phyloP scores from a whole-genome alignment of 1,140 invertebrate species.

The Panulirus ornatus region DNA sequence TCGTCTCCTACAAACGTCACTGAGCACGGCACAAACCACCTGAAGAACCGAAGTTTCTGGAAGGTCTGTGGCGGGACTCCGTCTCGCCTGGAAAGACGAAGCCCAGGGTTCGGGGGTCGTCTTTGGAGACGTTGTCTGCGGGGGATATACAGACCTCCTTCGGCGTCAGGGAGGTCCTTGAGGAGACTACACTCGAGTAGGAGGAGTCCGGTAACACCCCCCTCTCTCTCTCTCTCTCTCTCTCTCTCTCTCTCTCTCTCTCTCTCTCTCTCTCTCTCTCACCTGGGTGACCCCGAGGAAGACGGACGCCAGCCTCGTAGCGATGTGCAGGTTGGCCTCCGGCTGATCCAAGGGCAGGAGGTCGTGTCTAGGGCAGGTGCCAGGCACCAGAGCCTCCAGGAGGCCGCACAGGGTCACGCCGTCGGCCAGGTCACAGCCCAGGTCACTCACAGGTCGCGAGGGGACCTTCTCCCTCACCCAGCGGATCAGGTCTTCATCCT shows the following conservation, averaged over 20 bases:
- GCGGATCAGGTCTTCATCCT: neutral
- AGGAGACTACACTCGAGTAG: no score
- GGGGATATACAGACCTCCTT: no score
- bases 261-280: neutral
- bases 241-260: neutral
- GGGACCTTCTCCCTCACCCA: conserved; percentile 26
- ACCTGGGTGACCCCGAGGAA: conserved; percentile 54
- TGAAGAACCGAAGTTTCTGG: no score
- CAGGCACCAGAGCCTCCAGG: conserved; percentile 37
- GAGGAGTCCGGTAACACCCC: no score
- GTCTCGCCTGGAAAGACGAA: no score
- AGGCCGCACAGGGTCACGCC: conserved; percentile 39
- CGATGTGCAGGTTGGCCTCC: conserved; percentile 26
- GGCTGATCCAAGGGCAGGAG: conserved; percentile 32
- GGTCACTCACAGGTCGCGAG: neutral
- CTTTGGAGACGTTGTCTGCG: no score
- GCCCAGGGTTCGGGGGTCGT: no score
- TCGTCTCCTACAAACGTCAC: no score
- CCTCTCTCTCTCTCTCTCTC: neutral
- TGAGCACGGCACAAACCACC: no score
- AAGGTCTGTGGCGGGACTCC: no score
- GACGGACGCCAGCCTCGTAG: conserved; percentile 24
- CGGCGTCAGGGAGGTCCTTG: no score
- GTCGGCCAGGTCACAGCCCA: conserved; percentile 32
- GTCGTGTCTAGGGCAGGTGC: conserved; percentile 45